phyloP scores from a whole-genome alignment of 2,113 vertebrate species.

The Ptilorrhoa leucosticta region DNA sequence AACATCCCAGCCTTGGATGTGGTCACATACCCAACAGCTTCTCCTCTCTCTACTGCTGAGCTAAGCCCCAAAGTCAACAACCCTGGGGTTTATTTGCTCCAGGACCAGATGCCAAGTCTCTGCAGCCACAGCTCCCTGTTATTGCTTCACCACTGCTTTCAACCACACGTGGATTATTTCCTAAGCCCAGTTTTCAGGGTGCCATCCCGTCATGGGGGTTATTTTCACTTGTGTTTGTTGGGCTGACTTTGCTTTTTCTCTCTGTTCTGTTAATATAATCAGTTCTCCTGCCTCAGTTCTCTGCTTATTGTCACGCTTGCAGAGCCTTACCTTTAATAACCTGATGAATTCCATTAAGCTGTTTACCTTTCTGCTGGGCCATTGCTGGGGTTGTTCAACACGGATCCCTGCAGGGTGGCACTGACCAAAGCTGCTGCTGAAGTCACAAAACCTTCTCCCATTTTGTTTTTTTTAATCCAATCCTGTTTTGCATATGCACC shows the following conservation, averaged over 20 bases:
- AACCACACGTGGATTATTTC: fast-evolving
- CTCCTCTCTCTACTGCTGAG: not conserved
- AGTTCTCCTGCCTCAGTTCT: not conserved
- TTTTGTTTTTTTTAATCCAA: not conserved
- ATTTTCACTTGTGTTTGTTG: not conserved
- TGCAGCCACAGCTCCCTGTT: not conserved
- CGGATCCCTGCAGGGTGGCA: not conserved
- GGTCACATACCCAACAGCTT: not conserved
- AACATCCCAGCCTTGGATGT: not conserved
- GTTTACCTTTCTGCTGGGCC: not conserved
- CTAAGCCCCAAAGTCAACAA: not conserved
- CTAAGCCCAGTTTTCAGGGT: not conserved
- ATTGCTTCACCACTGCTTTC: not conserved
- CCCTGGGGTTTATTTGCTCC: not conserved
- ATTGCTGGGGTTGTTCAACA: not conserved
- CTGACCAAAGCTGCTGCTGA: not conserved
- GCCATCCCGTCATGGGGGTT: not conserved
- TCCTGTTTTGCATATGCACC: not conserved
- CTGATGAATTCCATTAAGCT: not conserved
- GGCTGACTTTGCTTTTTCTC: not conserved
- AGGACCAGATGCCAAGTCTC: not conserved
- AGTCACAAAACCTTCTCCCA: not conserved
- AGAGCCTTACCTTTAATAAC: not conserved
- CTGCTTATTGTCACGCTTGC: not conserved
- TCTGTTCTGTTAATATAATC: not conserved